phyloP scores from a whole-genome alignment of 2,113 vertebrate species.

The Tragelaphus imberbis region DNA sequence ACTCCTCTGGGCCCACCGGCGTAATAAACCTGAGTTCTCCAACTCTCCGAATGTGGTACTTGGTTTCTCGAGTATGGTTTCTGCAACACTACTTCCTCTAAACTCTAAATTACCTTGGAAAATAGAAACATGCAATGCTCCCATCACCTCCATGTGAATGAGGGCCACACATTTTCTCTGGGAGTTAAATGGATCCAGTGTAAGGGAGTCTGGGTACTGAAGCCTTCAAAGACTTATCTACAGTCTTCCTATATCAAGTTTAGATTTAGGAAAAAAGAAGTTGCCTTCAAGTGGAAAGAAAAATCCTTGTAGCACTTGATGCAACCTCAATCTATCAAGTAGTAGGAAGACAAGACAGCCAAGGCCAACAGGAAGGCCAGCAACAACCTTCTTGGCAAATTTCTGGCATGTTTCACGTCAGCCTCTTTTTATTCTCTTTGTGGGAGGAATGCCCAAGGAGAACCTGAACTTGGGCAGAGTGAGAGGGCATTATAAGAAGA shows the following conservation, averaged over 20 bases:
- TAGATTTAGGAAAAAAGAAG: not conserved
- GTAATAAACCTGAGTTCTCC: not conserved
- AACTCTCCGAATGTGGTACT: not conserved
- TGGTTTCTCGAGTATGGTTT: not conserved
- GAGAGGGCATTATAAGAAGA: not conserved
- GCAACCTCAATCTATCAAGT: not conserved
- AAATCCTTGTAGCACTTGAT: not conserved
- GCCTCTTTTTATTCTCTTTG: not conserved
- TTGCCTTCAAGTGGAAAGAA: not conserved
- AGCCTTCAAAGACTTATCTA: not conserved
- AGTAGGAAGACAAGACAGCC: not conserved
- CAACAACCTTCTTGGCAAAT: not conserved
- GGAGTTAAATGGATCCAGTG: not conserved
- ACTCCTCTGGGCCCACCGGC: not conserved
- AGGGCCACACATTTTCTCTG: not conserved
- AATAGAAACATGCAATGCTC: too few species aligned
- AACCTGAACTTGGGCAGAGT: not conserved
- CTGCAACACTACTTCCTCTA: not conserved
- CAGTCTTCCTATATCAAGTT: not conserved
- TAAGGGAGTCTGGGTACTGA: not conserved
- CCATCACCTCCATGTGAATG: not conserved
- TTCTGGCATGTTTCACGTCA: not conserved
- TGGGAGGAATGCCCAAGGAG: not conserved
- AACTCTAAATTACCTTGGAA: too few species aligned
- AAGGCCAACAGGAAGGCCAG: not conserved